Conservation (phyloP, 2,888 invertebrate genomes). For the Falcaria lacertinaria region DNA sequence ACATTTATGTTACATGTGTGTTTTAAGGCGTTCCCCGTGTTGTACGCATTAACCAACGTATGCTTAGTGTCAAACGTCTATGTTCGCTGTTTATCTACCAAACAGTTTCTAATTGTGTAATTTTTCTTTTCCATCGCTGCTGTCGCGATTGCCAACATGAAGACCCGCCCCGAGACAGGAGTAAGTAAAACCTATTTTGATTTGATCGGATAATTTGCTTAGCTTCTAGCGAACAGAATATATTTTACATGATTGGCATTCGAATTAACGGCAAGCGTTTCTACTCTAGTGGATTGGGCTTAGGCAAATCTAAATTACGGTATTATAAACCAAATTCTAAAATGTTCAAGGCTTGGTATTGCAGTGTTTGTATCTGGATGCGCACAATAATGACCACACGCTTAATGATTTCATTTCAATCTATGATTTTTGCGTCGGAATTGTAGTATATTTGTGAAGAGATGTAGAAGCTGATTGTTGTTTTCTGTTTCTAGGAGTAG, state of each 20-base stretch:
- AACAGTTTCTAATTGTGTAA: constrained; percentile 52
- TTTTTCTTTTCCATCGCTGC: constrained; percentile 65
- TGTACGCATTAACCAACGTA: constrained; percentile 40
- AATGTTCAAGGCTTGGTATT: constrained; percentile 44
- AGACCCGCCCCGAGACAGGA: constrained; percentile 84
- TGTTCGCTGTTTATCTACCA: constrained; percentile 19
- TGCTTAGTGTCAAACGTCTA: constrained; percentile 36
- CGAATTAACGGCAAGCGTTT: constrained; percentile 32
- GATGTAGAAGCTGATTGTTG: constrained; percentile 75
- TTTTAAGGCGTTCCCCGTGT: constrained; percentile 16
- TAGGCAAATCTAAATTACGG: constrained; percentile 22
- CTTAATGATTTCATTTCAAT: constrained; percentile 49
- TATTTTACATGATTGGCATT: constrained; percentile 57
- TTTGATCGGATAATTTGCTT: constrained; percentile 44
- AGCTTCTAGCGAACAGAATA: constrained; percentile 56
- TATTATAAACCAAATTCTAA: constrained; percentile 37
- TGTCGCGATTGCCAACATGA: constrained; percentile 57
- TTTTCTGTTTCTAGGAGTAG: constrained; percentile 81
- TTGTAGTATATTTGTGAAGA: constrained; percentile 45
- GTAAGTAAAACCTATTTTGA: constrained; percentile 71
- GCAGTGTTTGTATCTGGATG: constrained; percentile 61
- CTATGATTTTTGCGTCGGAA: constrained; percentile 40
- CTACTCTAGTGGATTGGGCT: constrained; percentile 27
- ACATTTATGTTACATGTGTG: constrained; percentile 12
- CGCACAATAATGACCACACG: constrained; percentile 64